Conservation (phyloP, 2,888 invertebrate species). For the Tetranychus piercei region DNA sequence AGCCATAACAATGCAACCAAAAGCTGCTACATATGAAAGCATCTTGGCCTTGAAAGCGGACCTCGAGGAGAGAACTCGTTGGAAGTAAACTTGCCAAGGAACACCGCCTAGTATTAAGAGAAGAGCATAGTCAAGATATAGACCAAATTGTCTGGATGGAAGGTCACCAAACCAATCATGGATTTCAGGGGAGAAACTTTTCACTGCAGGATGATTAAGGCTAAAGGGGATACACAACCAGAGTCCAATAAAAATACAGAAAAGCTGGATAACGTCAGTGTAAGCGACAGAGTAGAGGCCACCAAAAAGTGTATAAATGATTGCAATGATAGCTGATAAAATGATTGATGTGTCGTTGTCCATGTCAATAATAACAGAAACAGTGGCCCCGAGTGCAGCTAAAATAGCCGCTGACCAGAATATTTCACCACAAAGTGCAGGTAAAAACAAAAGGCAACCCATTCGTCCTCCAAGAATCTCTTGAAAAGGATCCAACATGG, state of each 20-base stretch:
- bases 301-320: constrained; percentile 91
- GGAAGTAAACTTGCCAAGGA: constrained; percentile 98
- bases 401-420: constrained; percentile 98
- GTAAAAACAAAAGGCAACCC: constrained; percentile 87
- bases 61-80: constrained; percentile 87
- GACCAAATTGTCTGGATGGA: constrained; percentile 51
- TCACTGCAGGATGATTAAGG: constrained; percentile 65
- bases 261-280: constrained; percentile 91
- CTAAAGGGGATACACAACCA: constrained; percentile 98
- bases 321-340: constrained; percentile 82
- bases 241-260: constrained; percentile 89
- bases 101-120: constrained; percentile 84
- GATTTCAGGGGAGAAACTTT: constrained; percentile 52
- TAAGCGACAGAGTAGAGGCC: constrained; percentile 96
- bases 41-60: constrained; percentile 79
- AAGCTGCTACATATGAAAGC: constrained; percentile 83
- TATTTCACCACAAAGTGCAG: constrained; percentile 89
- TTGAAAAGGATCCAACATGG: constrained; percentile 95
- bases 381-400: constrained; percentile 83
- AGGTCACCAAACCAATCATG: constrained; percentile 76
- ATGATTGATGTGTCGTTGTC: constrained; percentile 80
- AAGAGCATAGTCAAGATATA: constrained; percentile 69
- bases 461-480: constrained; percentile 88
- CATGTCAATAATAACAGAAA: constrained; percentile 91
- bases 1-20: constrained; percentile 90